Percentiles rank a stretch among this genome's conserved stretches.
Evolutionary conservation across 1,140 invertebrate genomes (phyloP).

Genomic region (Pogonomyrmex barbatus): DNA sequence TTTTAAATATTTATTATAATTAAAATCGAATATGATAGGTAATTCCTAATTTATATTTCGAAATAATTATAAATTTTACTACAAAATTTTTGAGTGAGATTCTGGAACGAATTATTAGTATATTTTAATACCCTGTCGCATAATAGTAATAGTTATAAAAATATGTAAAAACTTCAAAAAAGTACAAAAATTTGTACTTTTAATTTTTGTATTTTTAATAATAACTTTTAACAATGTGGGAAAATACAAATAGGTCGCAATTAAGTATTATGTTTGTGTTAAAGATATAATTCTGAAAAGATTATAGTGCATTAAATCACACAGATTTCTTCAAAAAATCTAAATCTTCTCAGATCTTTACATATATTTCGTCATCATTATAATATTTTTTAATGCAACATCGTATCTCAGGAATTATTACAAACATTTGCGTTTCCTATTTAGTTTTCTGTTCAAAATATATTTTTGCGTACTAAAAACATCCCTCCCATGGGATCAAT

Average conservation of each 20-base stretch:
- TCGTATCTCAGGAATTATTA: neutral
- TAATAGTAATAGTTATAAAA: constrained; percentile 4
- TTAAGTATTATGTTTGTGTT: neutral
- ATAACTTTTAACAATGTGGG: neutral
- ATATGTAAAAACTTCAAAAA: neutral
- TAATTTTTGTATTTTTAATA: neutral
- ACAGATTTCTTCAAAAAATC: neutral
- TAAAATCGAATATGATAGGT: neutral
- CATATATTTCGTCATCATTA: neutral
- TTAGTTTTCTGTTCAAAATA: neutral
- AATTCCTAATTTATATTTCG: neutral
- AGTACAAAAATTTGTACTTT: neutral
- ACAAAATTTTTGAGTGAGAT: neutral
- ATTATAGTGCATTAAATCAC: neutral
- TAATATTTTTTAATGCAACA: constrained; percentile 3
- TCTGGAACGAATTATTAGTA: constrained; percentile 2
- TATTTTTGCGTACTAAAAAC: neutral
- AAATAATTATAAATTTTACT: constrained; percentile 8
- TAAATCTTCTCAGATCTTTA: neutral
- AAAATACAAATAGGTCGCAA: too few species aligned
- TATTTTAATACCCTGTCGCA: constrained; percentile 15
- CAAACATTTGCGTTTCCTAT: neutral
- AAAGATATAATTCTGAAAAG: neutral
- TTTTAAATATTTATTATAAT: neutral
- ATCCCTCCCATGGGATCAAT: neutral